phyloP scores from a whole-genome alignment of 1,140 invertebrate species.

The Drosophila asahinai region DNA sequence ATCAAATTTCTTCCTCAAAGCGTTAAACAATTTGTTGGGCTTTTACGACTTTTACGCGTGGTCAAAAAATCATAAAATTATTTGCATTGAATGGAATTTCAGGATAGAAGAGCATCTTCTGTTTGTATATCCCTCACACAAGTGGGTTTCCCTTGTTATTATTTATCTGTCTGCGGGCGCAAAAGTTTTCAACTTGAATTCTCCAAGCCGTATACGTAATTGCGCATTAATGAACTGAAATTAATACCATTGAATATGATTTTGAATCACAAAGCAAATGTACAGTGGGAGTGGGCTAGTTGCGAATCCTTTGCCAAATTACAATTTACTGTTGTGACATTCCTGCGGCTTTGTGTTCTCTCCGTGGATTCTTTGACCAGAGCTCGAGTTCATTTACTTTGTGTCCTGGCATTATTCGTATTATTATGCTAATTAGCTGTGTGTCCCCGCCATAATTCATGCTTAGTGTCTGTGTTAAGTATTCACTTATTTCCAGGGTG shows the following conservation, averaged over 20 bases:
- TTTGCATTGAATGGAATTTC: not conserved
- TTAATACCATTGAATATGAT: conserved; percentile 52
- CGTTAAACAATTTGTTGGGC: conserved; percentile 57
- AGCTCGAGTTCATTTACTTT: conserved; percentile 47
- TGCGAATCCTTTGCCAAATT: conserved; percentile 40
- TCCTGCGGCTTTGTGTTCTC: conserved; percentile 28
- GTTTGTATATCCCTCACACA: not conserved
- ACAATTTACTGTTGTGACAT: conserved; percentile 33
- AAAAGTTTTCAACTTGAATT: conserved; percentile 48
- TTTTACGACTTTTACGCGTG: conserved; percentile 53
- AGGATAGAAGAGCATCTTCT: not conserved
- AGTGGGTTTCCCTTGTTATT: conserved; percentile 12
- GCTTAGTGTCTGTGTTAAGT: conserved; percentile 48
- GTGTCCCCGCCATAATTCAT: conserved; percentile 44
- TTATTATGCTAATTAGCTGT: conserved; percentile 67
- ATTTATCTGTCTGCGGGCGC: conserved; percentile 44
- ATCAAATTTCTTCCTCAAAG: conserved; percentile 37
- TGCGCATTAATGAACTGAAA: conserved; percentile 62
- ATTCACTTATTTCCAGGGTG: conserved; percentile 3
- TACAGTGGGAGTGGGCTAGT: not conserved
- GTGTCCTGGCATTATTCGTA: conserved; percentile 39
- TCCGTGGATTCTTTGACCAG: conserved; percentile 29
- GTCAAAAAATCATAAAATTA: conserved; percentile 31
- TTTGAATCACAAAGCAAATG: conserved; percentile 51
- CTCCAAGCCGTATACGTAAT: conserved; percentile 42